Evolutionary conservation across 92 coral and sea anemone species (phyloP).

Genomic region (Isaurus tuberculatus): DNA sequence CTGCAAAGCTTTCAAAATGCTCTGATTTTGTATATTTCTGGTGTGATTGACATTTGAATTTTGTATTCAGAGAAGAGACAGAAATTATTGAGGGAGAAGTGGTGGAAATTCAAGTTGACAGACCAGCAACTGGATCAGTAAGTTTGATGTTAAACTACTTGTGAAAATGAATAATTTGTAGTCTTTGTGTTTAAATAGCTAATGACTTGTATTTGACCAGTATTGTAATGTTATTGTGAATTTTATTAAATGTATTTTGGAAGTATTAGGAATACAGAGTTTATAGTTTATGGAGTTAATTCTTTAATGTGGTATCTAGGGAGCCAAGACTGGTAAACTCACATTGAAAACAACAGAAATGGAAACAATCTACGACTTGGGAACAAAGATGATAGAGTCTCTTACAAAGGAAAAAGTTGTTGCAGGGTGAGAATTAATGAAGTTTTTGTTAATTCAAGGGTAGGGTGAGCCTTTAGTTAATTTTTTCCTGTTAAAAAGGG

Average conservation of each 20-base stretch:
- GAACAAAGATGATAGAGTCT: constrained; percentile 99
- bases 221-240: too few species aligned
- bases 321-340: constrained; percentile 95
- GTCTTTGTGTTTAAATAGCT: background rate
- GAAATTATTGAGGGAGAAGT: constrained; percentile 99
- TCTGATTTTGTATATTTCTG: too few species aligned
- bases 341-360: constrained; percentile 97
- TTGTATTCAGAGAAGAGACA: constrained; percentile 85
- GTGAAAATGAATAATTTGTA: background rate
- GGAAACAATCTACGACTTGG: constrained; percentile 97
- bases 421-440: constrained; percentile 78
- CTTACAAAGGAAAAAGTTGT: constrained; percentile 97
- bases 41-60: too few species aligned
- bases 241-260: too few species aligned
- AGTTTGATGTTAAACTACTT: constrained; percentile 18
- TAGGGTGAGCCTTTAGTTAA: background rate
- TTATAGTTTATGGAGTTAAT: too few species aligned
- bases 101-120: constrained; percentile 98
- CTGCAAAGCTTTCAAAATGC: background rate
- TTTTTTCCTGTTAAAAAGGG: background rate
- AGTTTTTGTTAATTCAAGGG: too few species aligned
- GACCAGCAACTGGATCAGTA: constrained; percentile 98
- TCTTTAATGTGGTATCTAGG: constrained; percentile 50
- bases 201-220: too few species aligned
- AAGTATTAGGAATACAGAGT: too few species aligned